These are phyloP conservation scores for Bovichtus diacanthus DNA, from an alignment of 2,797 vertebrate species.

Conservation along the genomic window DNA sequence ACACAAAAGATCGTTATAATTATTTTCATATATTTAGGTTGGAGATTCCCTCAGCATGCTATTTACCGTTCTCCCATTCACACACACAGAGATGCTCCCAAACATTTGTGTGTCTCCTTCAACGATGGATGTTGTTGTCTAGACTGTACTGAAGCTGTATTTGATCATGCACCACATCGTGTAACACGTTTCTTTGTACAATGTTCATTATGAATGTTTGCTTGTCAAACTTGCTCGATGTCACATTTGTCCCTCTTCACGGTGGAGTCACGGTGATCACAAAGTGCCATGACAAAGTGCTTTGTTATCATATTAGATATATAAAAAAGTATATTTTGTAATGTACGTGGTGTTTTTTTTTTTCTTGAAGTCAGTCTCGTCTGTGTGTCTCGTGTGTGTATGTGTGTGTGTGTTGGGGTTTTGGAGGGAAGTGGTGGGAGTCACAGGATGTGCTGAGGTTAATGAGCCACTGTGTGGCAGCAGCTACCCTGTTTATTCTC, in stretches of 20 bases:
- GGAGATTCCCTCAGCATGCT: conserved; percentile 17
- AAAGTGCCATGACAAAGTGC: conserved; percentile 83
- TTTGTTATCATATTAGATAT: conserved; percentile 79
- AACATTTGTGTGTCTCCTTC: conserved; percentile 45
- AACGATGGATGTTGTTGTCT: conserved; percentile 59
- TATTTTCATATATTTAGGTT: background rate
- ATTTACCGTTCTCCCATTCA: conserved; percentile 10
- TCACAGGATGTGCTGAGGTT: conserved; percentile 62
- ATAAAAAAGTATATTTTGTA: conserved; percentile 83
- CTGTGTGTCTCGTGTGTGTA: conserved; percentile 42
- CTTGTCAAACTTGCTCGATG: conserved; percentile 66
- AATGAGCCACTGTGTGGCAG: conserved; percentile 79
- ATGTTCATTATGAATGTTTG: conserved; percentile 71
- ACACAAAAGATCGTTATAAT: conserved; percentile 14
- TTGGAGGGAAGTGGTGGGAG: background rate
- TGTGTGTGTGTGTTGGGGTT: conserved; percentile 20
- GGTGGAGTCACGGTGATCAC: conserved; percentile 77
- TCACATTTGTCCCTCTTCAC: conserved; percentile 67
- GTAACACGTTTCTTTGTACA: conserved; percentile 64
- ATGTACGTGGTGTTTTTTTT: conserved; percentile 72
- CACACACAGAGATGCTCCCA: conserved; percentile 3
- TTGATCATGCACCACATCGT: conserved; percentile 53
- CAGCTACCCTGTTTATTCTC: conserved; percentile 52
- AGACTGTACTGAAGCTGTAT: conserved; percentile 59
- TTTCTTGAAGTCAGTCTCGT: conserved; percentile 70